Percentiles rank a stretch among this genome's conserved stretches.
phyloP scores from a whole-genome alignment of 1,140 invertebrate species.

The Arion vulgaris region DNA sequence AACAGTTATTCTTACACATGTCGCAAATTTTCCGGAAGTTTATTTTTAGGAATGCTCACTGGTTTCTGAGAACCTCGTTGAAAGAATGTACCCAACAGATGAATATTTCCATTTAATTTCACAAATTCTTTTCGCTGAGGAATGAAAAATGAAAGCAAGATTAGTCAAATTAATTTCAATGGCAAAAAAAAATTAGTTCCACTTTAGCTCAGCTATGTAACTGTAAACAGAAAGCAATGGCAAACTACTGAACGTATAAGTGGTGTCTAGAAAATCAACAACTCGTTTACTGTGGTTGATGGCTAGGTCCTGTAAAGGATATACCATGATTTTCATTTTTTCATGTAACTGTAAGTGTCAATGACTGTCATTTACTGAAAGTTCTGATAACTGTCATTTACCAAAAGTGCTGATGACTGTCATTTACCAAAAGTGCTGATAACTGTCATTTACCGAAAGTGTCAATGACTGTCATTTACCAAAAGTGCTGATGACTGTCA shows the following conservation, averaged over 20 bases:
- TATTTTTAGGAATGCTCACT: slow-evolving; percentile 77
- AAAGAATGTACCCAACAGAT: slow-evolving; percentile 89
- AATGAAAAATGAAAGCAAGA: background rate
- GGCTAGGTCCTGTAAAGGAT: too few relatives aligned
- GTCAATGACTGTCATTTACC: too few relatives aligned
- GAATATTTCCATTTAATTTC: slow-evolving; percentile 85
- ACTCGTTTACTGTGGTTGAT: too few relatives aligned
- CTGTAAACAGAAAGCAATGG: too few relatives aligned
- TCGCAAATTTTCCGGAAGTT: slow-evolving; percentile 81
- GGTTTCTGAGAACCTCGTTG: slow-evolving; percentile 83
- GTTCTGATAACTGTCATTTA: background rate
- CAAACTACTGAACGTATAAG: too few relatives aligned
- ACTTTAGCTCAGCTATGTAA: background rate
- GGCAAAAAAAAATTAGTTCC: background rate
- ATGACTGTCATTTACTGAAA: background rate
- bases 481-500: too few relatives aligned
- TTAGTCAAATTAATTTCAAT: background rate
- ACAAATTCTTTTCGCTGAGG: slow-evolving; percentile 83
- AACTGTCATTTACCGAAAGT: too few relatives aligned
- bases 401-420: too few relatives aligned
- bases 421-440: too few relatives aligned
- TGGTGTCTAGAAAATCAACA: too few relatives aligned
- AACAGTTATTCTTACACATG: slow-evolving; percentile 83
- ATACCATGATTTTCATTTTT: too few relatives aligned
- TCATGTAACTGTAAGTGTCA: too few relatives aligned